Conservation (phyloP, 2,888 invertebrate genomes). For the Andricus quercusramuli region DNA sequence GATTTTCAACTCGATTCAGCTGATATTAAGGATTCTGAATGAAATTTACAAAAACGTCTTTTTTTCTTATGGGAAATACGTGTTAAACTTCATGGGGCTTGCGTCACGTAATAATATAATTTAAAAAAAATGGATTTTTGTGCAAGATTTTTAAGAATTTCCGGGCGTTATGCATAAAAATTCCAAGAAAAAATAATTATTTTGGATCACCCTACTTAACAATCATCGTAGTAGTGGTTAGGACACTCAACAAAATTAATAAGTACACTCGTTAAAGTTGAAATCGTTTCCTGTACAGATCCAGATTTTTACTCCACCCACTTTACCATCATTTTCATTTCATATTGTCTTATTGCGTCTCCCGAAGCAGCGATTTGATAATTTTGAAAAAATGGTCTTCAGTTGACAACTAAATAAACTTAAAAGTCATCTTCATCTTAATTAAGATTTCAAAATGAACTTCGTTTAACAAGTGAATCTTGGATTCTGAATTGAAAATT, state of each 20-base stretch:
- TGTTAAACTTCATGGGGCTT: too few species aligned
- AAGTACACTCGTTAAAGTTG: slow-evolving; percentile 4
- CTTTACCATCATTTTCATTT: slow-evolving; percentile 26
- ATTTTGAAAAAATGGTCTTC: slow-evolving; percentile 12
- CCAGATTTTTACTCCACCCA: slow-evolving; percentile 7
- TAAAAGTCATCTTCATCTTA: too few species aligned
- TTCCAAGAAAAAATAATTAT: too few species aligned
- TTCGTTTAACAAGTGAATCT: not conserved
- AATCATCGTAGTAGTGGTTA: slow-evolving; percentile 22
- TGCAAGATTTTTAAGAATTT: too few species aligned
- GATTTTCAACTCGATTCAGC: too few species aligned
- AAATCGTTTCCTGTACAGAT: not conserved
- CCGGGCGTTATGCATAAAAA: too few species aligned
- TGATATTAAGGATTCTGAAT: too few species aligned
- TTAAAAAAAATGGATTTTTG: too few species aligned
- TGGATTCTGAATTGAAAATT: not conserved
- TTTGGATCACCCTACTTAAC: not conserved
- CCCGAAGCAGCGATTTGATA: not conserved
- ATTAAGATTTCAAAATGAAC: not conserved
- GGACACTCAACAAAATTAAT: slow-evolving; percentile 25
- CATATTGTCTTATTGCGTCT: not conserved
- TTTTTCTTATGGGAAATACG: too few species aligned
- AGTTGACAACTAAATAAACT: not conserved
- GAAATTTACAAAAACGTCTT: too few species aligned
- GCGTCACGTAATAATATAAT: too few species aligned